Base-by-base conservation (phyloP, 1,140 invertebrate species). In the Lordiphosa collinella region DNA sequence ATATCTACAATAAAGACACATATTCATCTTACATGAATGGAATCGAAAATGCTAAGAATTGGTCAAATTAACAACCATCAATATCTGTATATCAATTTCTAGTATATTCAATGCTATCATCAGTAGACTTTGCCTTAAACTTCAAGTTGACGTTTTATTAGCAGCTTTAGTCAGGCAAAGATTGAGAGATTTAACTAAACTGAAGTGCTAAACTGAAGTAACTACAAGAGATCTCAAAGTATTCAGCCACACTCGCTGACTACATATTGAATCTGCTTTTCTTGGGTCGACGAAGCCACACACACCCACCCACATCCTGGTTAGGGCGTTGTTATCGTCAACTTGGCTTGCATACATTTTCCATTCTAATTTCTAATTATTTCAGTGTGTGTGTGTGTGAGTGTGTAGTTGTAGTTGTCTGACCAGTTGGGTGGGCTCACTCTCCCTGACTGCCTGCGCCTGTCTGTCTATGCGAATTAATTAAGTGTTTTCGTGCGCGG, bases 301-400 rank as follows among this genome's bases (percentile, higher is more conserved):
- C 37, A 34, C 31, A 35, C 12, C 11, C 35, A 36, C 35, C 11
- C 41, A 13, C 40, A 5, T n/a, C 22, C 11, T 71, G 71, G 25
- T 64, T 61, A 58, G 57, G 72, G 56, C 71, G 64, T 68, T 82
- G 66, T 75, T 67, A 62, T 70, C 73, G 61, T 70, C 66, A 75
- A 67, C 57, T 60, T 59, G 61, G 58, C 51, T 63, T 73, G 61
- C 73, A 78, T 56, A 69, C 62, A 59, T 72, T 86, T 73, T 71
- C 76, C 73, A 82, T 84, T 86, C 85, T 86, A 86, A 86, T 87
- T 86, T 86, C 82, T 86, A 86, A 86, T 86, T 86, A 86, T 86
- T 86, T 86, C 60, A 38, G 63, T 60, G 47, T 52, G 22, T 55
- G 18, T 57, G 59, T 48, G 47, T 47, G 47, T 44, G 46, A 35